Evolutionary conservation across 2,888 invertebrate genomes (phyloP).

Genomic region (Drosophila mimica): DNA sequence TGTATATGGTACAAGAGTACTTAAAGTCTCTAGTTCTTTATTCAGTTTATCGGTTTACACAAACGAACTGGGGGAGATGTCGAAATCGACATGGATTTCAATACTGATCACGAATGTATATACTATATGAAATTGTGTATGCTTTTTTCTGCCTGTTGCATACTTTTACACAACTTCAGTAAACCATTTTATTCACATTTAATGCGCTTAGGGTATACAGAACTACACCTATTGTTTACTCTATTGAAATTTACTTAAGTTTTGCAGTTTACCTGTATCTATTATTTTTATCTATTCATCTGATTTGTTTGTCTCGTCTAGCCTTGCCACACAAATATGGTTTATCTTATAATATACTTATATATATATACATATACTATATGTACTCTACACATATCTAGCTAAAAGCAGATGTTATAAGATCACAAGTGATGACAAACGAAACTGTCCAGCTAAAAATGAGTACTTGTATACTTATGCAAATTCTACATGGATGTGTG

Average conservation of each 20-base stretch:
- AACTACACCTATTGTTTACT: background rate
- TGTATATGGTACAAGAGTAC: no score
- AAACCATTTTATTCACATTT: background rate
- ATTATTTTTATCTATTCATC: conserved; percentile 1
- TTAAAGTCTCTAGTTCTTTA: background rate
- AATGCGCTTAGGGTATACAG: background rate
- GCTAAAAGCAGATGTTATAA: background rate
- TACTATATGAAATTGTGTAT: no score
- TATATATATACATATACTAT: background rate
- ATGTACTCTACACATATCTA: background rate
- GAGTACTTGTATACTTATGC: conserved; percentile 1
- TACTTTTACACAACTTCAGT: background rate
- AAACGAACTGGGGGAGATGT: no score
- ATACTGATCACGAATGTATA: no score
- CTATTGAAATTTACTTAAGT: background rate
- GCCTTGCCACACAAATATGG: background rate
- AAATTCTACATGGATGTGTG: conserved; percentile 1
- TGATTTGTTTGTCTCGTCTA: conserved; percentile 10
- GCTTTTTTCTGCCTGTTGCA: background rate
- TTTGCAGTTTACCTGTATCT: background rate
- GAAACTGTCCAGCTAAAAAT: conserved; percentile 14
- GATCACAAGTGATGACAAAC: background rate
- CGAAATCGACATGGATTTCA: no score
- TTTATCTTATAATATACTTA: conserved; percentile 21
- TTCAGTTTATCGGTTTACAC: no score